Percentiles rank a stretch among this genome's conserved stretches.
phyloP scores from a whole-genome alignment of 2,888 invertebrate genomes.

The Cantharis rufa region DNA sequence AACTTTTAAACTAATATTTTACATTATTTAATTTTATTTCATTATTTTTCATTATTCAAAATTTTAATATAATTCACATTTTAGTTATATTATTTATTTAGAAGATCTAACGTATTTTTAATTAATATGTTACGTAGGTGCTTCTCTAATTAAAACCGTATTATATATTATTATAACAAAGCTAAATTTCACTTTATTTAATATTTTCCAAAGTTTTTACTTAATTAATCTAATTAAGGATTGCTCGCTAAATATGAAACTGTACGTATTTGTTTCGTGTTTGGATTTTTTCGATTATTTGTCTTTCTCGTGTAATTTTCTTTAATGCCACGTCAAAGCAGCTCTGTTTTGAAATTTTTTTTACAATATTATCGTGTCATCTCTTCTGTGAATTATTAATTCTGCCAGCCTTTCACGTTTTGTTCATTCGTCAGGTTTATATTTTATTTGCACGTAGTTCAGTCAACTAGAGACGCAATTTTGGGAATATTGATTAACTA shows the following conservation, averaged over 20 bases:
- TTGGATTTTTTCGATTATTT: too few relatives aligned
- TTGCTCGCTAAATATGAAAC: neutral
- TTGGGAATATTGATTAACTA: too few relatives aligned
- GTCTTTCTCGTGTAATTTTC: too few relatives aligned
- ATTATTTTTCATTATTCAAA: neutral
- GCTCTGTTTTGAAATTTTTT: too few relatives aligned
- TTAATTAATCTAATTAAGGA: neutral
- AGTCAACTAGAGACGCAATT: too few relatives aligned
- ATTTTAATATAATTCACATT: neutral
- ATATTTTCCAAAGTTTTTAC: neutral
- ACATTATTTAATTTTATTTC: neutral
- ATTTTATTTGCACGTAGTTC: too few relatives aligned
- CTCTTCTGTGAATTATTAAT: too few relatives aligned
- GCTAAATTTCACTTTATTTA: neutral
- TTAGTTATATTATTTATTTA: too few relatives aligned
- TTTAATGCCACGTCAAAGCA: too few relatives aligned
- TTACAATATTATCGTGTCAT: too few relatives aligned
- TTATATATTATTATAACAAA: neutral
- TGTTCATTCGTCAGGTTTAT: too few relatives aligned
- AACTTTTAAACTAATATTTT: neutral
- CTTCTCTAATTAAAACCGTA: neutral
- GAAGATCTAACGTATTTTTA: neutral
- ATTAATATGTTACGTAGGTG: neutral
- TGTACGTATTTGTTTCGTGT: neutral
- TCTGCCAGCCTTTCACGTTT: too few relatives aligned